Conservation (phyloP, 23 tunicate genomes). For the Corella eumyota region DNA sequence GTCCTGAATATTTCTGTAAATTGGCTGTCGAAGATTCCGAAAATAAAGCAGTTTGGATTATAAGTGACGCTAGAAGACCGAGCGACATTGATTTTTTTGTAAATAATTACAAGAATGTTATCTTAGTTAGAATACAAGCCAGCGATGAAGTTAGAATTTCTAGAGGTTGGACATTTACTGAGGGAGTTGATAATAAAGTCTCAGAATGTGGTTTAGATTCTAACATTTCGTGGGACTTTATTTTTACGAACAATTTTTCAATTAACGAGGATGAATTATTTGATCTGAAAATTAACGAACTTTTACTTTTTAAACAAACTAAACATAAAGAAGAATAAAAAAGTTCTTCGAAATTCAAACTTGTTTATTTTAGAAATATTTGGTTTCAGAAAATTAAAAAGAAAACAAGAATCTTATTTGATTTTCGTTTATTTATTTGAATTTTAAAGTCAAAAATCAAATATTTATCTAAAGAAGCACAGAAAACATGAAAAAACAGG, state of each 20-base stretch:
- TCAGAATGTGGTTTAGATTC: conserved; percentile 92
- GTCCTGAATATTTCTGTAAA: conserved; percentile 55
- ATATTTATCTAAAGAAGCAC: no score
- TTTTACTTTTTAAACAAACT: no score
- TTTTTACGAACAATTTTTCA: conserved; percentile 29
- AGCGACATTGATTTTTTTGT: conserved; percentile 50
- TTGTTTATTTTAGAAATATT: no score
- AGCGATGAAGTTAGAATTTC: conserved; percentile 10
- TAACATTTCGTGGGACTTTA: conserved; percentile 46
- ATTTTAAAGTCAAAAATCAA: no score
- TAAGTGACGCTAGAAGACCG: conserved; percentile 76
- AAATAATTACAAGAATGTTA: not conserved
- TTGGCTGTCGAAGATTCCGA: conserved; percentile 10
- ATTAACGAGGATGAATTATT: no score
- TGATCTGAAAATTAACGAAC: no score
- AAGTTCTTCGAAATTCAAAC: no score
- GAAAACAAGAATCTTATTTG: no score
- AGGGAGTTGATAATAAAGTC: conserved; percentile 78
- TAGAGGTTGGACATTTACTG: conserved; percentile 73
- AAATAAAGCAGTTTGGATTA: conserved; percentile 33
- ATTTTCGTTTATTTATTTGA: no score
- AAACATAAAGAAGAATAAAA: no score
- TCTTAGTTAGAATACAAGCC: conserved; percentile 56
- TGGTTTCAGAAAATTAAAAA: no score
- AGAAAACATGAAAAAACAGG: no score